A percentile compares a stretch with the other conserved stretches of the same genome.
These are phyloP conservation scores for Leiothrix lutea DNA, from an alignment of 2,113 vertebrate genomes.

Conservation along the genomic window DNA sequence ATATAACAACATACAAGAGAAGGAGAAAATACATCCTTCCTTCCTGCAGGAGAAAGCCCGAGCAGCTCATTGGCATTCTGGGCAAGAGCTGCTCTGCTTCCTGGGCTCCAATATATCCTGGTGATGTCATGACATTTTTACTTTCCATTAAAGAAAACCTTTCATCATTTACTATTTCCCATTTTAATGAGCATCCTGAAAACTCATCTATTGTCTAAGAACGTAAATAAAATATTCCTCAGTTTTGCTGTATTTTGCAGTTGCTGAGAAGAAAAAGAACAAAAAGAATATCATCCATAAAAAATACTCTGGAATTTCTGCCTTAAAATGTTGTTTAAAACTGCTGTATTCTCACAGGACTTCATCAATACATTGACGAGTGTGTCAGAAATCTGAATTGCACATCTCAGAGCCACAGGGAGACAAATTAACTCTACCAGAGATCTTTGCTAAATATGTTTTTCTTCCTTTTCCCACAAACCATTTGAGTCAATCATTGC, in stretches of 20 bases:
- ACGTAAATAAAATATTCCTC: neutral
- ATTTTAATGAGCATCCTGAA: neutral
- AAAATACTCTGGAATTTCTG: neutral
- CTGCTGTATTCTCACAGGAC: neutral
- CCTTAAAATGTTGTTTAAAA: neutral
- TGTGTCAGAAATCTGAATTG: neutral
- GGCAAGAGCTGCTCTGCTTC: neutral
- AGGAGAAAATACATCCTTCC: constrained; percentile 15
- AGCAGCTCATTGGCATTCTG: constrained; percentile 8
- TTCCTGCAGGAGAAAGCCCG: neutral
- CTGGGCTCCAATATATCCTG: neutral
- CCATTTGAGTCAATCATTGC: neutral
- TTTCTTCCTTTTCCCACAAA: neutral
- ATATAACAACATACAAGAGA: neutral
- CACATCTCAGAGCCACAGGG: neutral
- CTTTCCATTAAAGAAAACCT: neutral
- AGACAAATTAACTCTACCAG: neutral
- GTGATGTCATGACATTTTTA: constrained; percentile 6
- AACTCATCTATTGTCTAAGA: neutral
- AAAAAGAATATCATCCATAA: neutral
- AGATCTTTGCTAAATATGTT: neutral
- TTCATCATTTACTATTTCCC: neutral
- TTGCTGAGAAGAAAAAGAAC: neutral
- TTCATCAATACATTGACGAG: neutral
- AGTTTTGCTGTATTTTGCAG: neutral